Base-by-base conservation (phyloP, 2,888 invertebrate species). In the Mythimna impura region DNA sequence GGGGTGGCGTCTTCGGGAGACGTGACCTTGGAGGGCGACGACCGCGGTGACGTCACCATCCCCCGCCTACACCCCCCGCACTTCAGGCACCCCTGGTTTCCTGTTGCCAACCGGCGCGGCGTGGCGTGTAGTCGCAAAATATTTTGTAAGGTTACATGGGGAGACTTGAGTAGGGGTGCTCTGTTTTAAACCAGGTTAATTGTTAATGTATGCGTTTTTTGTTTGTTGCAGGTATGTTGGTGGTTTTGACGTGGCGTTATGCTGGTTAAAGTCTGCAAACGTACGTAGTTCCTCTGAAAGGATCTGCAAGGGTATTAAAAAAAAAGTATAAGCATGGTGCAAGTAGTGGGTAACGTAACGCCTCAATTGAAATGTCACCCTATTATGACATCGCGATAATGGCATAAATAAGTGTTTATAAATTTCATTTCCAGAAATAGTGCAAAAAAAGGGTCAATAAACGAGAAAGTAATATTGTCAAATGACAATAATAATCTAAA, bases 21-120 rank as follows among this genome's bases (percentile, higher is more conserved):
- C 85, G 73, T 86, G 85, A 85, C 85, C 85, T 85, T 85, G 85
- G 76, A 82, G 84, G 82, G 84, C 91, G 89, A 85, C 92, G 91
- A 92, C 91, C 92, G 89, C 71, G 73, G 78, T 93, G 91, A 92
- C 91, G 93, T 92, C 91, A 91, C 78, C 72, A 66, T 8, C 30
- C 71, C 58, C 64, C 52, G 71, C 64, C 61, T 25, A 74, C 60
- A 43, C 34, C 62, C 68, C 36, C 40, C 72, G 58, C 75, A 76
- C 84, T 74, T 47, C 14, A 2, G 43, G 47, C 60, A n/a, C 50
- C 73, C 10, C 77, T 58, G 64, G 54, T 71, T 72, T 81, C 86
- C 87, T 89, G 92, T 91, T 90, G 88, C 90, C 85, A 91, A 73
- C 86, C 86, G 73, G 68, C 82, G 71, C 86, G 73, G 69, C 82